phyloP scores from a whole-genome alignment of 2,113 vertebrate species.

The Melanocharis versteri region DNA sequence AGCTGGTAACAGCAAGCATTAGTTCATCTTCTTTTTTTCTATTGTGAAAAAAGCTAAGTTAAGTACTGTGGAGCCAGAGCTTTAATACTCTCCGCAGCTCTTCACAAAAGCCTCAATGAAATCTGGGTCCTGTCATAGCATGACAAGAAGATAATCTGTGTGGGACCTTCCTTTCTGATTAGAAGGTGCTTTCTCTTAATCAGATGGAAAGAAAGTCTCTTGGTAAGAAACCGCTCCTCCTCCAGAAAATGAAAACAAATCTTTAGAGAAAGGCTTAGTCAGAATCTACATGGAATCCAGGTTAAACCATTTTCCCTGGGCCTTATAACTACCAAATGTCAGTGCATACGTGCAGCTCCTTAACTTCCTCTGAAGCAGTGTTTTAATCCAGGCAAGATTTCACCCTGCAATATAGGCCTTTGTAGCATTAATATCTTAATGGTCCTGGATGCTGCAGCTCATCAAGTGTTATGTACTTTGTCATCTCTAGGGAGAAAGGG shows the following conservation, averaged over 20 bases:
- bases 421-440: slow-evolving; percentile 1
- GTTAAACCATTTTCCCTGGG: slow-evolving; percentile 44
- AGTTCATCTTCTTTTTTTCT: neutral
- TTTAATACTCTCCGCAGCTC: neutral
- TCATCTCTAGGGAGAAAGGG: slow-evolving; percentile 25
- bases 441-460: slow-evolving; percentile 39
- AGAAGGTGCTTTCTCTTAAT: slow-evolving; percentile 21
- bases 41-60: neutral
- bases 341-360: neutral
- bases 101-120: slow-evolving; percentile 31
- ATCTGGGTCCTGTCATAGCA: slow-evolving; percentile 31
- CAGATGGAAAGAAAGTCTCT: slow-evolving; percentile 21
- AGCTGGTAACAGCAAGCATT: neutral
- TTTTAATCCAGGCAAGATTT: slow-evolving; percentile 55
- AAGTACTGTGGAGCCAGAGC: neutral
- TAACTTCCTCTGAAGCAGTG: slow-evolving; percentile 23
- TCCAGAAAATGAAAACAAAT: slow-evolving; percentile 48
- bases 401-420: neutral
- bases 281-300: slow-evolving; percentile 37
- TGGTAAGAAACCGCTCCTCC: slow-evolving; percentile 6
- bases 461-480: slow-evolving; percentile 9
- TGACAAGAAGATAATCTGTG: slow-evolving; percentile 45
- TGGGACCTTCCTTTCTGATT: slow-evolving; percentile 39
- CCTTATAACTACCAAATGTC: neutral
- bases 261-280: slow-evolving; percentile 53